Evolutionary conservation across 2,888 invertebrate species (phyloP).

Genomic region (Ophion ventricosus): DNA sequence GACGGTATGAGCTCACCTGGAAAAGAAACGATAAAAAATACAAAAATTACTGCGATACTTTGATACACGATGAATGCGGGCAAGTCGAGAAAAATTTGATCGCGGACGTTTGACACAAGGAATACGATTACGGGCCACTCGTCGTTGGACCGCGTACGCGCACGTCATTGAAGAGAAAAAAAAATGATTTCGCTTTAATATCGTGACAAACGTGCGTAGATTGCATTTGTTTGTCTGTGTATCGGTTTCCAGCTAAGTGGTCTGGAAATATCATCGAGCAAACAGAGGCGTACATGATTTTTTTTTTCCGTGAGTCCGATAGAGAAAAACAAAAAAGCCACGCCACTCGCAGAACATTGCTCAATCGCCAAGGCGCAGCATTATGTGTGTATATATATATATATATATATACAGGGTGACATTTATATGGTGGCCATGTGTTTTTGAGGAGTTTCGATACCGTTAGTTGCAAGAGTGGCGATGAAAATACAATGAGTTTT

Average conservation of each 20-base stretch:
- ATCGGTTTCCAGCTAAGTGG: slow-evolving; percentile 39
- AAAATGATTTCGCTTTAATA: not conserved
- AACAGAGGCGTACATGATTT: slow-evolving; percentile 48
- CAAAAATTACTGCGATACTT: not conserved
- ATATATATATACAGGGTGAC: too few relatives aligned
- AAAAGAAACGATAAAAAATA: slow-evolving; percentile 30
- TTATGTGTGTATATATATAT: slow-evolving; percentile 24
- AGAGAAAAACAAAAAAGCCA: slow-evolving; percentile 33
- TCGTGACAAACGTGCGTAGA: not conserved
- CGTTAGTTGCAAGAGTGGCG: too few relatives aligned
- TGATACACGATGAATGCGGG: not conserved
- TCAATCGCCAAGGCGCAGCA: slow-evolving; percentile 54
- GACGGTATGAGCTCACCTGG: slow-evolving; percentile 70
- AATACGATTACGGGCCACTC: too few relatives aligned
- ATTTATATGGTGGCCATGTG: too few relatives aligned
- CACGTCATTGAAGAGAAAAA: not conserved
- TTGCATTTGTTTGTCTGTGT: slow-evolving; percentile 36
- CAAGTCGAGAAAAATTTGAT: not conserved
- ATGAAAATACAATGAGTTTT: too few relatives aligned
- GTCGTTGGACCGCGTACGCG: too few relatives aligned
- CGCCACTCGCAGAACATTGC: slow-evolving; percentile 12
- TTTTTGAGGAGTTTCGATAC: too few relatives aligned
- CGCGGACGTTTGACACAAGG: too few relatives aligned
- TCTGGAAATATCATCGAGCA: slow-evolving; percentile 52
- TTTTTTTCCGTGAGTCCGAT: slow-evolving; percentile 17